Percentiles rank a stretch among this genome's conserved stretches.
Conservation (phyloP, 2,113 vertebrate genomes). For the Tyrannus savana region DNA sequence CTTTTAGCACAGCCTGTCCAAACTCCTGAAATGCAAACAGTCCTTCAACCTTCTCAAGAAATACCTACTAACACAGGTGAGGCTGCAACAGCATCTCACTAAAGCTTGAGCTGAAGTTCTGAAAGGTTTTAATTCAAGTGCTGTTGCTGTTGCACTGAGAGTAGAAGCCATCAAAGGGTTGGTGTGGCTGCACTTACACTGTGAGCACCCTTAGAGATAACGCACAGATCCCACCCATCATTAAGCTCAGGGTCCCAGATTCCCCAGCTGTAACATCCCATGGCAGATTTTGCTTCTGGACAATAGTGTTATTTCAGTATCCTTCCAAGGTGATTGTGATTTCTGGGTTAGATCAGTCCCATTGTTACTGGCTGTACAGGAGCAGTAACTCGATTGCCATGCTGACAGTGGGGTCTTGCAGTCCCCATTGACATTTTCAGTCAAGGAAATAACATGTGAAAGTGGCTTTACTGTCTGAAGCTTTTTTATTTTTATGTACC, state of each 20-base stretch:
- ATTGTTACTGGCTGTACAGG: neutral
- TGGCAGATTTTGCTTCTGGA: neutral
- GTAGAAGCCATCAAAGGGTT: neutral
- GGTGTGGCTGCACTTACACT: neutral
- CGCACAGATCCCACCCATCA: neutral
- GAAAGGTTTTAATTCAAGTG: neutral
- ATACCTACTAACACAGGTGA: neutral
- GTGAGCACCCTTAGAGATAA: neutral
- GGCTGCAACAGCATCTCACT: neutral
- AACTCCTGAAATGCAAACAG: slow-evolving; percentile 45
- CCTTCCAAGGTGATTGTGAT: neutral
- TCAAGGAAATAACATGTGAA: neutral
- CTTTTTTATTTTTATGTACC: neutral
- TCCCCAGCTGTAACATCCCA: neutral
- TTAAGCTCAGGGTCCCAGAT: neutral
- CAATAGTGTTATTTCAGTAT: neutral
- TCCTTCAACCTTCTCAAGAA: neutral
- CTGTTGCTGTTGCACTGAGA: neutral
- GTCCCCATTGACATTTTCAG: neutral
- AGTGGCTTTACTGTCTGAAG: neutral
- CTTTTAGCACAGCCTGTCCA: neutral
- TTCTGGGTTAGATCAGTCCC: neutral
- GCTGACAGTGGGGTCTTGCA: neutral
- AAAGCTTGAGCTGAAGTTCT: neutral
- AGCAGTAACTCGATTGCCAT: neutral